These are phyloP conservation scores for Tipula helvola DNA, from an alignment of 2,888 invertebrate species.

Conservation along the genomic window DNA sequence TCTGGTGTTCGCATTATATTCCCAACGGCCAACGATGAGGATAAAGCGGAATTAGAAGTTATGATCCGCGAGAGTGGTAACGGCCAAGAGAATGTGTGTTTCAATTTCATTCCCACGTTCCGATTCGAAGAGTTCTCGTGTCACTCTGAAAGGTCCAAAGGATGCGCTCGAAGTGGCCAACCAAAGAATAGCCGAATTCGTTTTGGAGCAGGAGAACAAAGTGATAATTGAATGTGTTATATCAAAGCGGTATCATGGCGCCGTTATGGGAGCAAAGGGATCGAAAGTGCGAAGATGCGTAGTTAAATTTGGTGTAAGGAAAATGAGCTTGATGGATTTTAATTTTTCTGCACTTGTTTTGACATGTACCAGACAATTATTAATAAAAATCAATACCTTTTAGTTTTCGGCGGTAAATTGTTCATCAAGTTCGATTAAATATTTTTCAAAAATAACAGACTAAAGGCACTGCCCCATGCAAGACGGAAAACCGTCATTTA, in stretches of 20 bases:
- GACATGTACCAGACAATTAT: too few species aligned
- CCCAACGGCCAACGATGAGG: constrained; percentile 76
- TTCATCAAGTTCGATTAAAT: too few species aligned
- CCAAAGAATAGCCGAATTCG: constrained; percentile 75
- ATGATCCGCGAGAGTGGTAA: constrained; percentile 86
- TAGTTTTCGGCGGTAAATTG: too few species aligned
- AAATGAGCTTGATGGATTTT: too few species aligned
- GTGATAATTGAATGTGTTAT: constrained; percentile 73
- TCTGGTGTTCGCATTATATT: constrained; percentile 92
- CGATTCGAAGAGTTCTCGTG: constrained; percentile 63
- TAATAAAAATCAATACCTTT: too few species aligned
- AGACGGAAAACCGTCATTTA: too few species aligned
- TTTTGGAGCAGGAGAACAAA: constrained; percentile 70
- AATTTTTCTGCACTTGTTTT: too few species aligned
- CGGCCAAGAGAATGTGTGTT: constrained; percentile 80
- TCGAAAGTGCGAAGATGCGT: constrained; percentile 50
- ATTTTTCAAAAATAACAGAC: too few species aligned
- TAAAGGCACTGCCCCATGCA: too few species aligned
- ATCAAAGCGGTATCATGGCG: constrained; percentile 82
- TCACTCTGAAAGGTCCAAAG: constrained; percentile 70
- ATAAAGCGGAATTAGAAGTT: constrained; percentile 71
- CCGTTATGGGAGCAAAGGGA: constrained; percentile 88
- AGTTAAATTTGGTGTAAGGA: too few species aligned
- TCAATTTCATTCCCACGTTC: constrained; percentile 90
- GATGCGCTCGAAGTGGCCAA: constrained; percentile 93